Evolutionary conservation across 2,888 invertebrate genomes (phyloP).

Genomic region (Eugnorisma glareosa): DNA sequence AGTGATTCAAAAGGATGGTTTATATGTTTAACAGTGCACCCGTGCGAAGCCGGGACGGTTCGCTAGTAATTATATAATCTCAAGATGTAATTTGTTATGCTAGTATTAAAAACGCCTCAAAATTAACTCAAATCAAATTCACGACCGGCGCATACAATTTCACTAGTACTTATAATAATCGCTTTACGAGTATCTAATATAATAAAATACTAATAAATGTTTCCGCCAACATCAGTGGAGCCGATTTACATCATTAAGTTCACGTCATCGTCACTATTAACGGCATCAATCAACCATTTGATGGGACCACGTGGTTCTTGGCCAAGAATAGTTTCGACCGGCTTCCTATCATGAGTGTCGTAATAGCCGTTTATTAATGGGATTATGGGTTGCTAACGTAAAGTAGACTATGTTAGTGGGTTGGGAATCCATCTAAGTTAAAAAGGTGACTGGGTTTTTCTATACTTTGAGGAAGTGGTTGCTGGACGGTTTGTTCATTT

Average conservation of each 20-base stretch:
- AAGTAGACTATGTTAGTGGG: slow-evolving; percentile 38
- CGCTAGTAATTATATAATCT: no score
- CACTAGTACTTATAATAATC: neutral
- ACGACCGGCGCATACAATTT: neutral
- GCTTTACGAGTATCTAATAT: neutral
- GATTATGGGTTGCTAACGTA: slow-evolving; percentile 37
- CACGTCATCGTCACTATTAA: slow-evolving; percentile 30
- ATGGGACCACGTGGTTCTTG: slow-evolving; percentile 47
- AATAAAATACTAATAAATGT: slow-evolving; percentile 27
- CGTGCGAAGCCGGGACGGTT: no score
- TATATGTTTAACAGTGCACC: no score
- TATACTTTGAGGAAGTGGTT: neutral
- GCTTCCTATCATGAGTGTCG: slow-evolving; percentile 39
- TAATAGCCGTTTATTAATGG: slow-evolving; percentile 37
- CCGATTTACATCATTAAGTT: slow-evolving; percentile 19
- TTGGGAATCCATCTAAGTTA: slow-evolving; percentile 34
- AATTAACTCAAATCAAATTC: neutral
- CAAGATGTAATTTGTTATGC: neutral
- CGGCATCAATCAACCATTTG: slow-evolving; percentile 43
- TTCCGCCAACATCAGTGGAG: slow-evolving; percentile 23
- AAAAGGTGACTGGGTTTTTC: slow-evolving; percentile 12
- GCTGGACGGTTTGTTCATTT: neutral
- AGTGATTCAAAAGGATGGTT: no score
- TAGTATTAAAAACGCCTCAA: neutral
- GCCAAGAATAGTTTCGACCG: slow-evolving; percentile 49